These are phyloP conservation scores for Tenodera sinensis DNA, from an alignment of 2,888 invertebrate genomes.

Conservation along the genomic window DNA sequence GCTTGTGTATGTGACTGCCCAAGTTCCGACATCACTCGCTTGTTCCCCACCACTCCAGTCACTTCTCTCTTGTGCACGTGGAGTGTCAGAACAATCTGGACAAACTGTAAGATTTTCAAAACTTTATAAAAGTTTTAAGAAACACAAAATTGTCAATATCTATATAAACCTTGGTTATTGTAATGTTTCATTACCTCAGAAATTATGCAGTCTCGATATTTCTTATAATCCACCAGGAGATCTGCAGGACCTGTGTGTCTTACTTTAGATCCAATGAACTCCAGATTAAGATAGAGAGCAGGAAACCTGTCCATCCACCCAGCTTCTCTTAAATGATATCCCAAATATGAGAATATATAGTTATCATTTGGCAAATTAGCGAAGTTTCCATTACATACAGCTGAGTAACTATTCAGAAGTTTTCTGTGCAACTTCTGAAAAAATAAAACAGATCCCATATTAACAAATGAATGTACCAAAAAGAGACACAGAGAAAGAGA, in stretches of 20 bases:
- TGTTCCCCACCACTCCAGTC: too few relatives aligned
- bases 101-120: too few relatives aligned
- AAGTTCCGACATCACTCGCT: too few relatives aligned
- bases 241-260: conserved; percentile 65
- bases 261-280: conserved; percentile 68
- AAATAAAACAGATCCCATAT: conserved; percentile 10
- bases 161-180: background rate
- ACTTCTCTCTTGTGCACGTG: too few relatives aligned
- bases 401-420: conserved; percentile 57
- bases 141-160: too few relatives aligned
- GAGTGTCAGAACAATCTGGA: too few relatives aligned
- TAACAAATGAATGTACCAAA: background rate
- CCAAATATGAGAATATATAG: conserved; percentile 69
- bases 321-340: conserved; percentile 63
- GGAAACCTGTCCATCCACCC: conserved; percentile 47
- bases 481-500: too few relatives aligned
- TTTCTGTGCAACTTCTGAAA: conserved; percentile 52
- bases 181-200: conserved; percentile 45
- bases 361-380: conserved; percentile 64
- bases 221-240: conserved; percentile 61
- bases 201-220: conserved; percentile 58
- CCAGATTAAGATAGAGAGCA: conserved; percentile 60
- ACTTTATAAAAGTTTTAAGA: too few relatives aligned
- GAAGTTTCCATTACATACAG: conserved; percentile 49
- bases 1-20: too few relatives aligned